These are phyloP conservation scores for Tipula confusa DNA, from an alignment of 2,888 invertebrate species.

Conservation along the genomic window DNA sequence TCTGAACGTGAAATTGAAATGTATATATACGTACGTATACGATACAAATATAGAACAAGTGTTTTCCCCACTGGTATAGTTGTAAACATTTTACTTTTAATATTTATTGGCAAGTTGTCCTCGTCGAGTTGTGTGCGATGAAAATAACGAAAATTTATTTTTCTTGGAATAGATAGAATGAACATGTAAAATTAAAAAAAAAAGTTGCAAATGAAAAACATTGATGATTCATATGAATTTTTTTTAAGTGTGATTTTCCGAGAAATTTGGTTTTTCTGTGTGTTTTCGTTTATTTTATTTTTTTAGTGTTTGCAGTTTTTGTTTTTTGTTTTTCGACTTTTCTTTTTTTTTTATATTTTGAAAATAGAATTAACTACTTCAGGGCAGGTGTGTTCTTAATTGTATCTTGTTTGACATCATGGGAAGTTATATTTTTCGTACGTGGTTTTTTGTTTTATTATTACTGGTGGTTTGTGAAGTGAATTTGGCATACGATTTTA, in stretches of 20 bases:
- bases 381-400: neutral
- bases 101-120: neutral
- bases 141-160: neutral
- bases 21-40: neutral
- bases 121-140: neutral
- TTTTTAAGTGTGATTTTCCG: constrained; percentile 21
- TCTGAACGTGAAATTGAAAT: neutral
- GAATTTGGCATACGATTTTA: too few relatives aligned
- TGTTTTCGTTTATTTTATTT: too few relatives aligned
- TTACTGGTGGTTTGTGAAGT: too few relatives aligned
- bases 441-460: too few relatives aligned
- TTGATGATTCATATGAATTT: neutral
- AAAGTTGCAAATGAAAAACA: neutral
- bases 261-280: neutral
- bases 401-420: neutral
- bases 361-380: constrained; percentile 12
- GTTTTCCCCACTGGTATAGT: neutral
- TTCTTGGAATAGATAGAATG: neutral
- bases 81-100: neutral
- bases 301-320: neutral
- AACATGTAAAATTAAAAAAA: neutral
- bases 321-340: neutral
- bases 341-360: neutral
- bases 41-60: neutral
- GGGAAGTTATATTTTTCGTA: too few relatives aligned